A percentile compares a stretch with the other conserved stretches of the same genome.
Evolutionary conservation across 2,113 vertebrate species (phyloP).

Genomic region (Felis chaus): DNA sequence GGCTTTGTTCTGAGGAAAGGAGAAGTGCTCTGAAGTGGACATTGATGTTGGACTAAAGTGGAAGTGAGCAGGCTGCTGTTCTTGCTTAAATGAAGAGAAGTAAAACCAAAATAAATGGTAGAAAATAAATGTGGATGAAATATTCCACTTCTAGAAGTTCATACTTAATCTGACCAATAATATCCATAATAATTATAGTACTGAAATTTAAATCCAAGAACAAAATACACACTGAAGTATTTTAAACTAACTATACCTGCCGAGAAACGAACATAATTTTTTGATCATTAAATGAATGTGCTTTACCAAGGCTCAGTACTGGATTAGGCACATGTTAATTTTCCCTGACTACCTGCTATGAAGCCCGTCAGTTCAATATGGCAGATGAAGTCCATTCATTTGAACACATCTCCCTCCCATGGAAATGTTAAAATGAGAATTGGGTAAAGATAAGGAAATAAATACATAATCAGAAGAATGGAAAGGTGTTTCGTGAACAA

Average conservation of each 20-base stretch:
- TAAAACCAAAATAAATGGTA: conserved; percentile 5
- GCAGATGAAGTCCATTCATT: neutral
- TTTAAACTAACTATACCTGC: neutral
- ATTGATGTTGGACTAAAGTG: neutral
- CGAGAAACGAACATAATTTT: neutral
- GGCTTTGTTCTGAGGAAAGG: conserved; percentile 32
- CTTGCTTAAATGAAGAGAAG: conserved; percentile 1
- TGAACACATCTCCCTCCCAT: neutral
- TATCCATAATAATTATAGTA: neutral
- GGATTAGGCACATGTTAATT: neutral
- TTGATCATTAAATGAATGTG: neutral
- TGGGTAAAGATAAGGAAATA: neutral
- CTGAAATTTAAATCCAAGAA: conserved; percentile 22
- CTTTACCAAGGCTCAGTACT: neutral
- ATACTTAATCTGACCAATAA: neutral
- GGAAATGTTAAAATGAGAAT: neutral
- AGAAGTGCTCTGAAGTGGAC: conserved; percentile 39
- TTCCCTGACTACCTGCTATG: neutral
- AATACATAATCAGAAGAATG: neutral
- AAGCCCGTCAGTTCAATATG: neutral
- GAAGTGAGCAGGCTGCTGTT: neutral
- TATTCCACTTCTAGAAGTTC: conserved; percentile 34
- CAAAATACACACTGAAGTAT: neutral
- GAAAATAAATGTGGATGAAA: neutral
- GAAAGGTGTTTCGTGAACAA: neutral